Evolutionary conservation across 2,797 vertebrate species (phyloP).

Genomic region (Oreochromis grahami): DNA sequence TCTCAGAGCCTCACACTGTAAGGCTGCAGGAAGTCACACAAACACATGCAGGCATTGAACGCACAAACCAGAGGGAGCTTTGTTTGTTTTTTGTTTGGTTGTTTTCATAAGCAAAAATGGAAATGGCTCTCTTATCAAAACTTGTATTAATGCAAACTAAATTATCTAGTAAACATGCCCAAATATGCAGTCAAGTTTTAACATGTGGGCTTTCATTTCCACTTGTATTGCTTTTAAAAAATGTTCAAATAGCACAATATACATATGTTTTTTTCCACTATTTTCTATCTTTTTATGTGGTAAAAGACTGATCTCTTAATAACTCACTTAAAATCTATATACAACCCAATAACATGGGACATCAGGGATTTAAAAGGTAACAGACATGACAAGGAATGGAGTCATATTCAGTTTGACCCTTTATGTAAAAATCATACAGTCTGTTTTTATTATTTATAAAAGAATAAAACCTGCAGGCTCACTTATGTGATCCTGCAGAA

Average conservation of each 20-base stretch:
- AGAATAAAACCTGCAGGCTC: slow-evolving; percentile 33
- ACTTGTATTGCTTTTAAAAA: not conserved
- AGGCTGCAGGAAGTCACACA: slow-evolving; percentile 47
- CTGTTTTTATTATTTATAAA: not conserved
- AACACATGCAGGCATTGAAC: not conserved
- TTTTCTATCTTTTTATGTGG: not conserved
- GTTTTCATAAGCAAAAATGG: not conserved
- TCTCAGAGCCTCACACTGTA: slow-evolving; percentile 49
- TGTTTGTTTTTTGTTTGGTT: not conserved
- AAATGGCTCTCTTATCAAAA: not conserved
- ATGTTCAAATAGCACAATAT: not conserved
- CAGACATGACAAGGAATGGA: not conserved
- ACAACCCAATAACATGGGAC: not conserved
- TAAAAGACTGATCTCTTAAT: not conserved
- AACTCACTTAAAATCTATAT: not conserved
- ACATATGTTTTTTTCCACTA: not conserved
- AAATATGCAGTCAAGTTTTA: not conserved
- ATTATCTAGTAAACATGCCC: not conserved
- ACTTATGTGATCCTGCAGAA: slow-evolving; percentile 76
- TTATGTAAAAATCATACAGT: not conserved
- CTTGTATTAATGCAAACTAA: not conserved
- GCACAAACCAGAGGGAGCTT: not conserved
- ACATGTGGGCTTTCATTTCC: not conserved
- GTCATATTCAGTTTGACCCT: not conserved
- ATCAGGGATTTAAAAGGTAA: not conserved